Evolutionary conservation across 2,797 vertebrate genomes (phyloP).

Genomic region (Neosilurus hyrtlii): DNA sequence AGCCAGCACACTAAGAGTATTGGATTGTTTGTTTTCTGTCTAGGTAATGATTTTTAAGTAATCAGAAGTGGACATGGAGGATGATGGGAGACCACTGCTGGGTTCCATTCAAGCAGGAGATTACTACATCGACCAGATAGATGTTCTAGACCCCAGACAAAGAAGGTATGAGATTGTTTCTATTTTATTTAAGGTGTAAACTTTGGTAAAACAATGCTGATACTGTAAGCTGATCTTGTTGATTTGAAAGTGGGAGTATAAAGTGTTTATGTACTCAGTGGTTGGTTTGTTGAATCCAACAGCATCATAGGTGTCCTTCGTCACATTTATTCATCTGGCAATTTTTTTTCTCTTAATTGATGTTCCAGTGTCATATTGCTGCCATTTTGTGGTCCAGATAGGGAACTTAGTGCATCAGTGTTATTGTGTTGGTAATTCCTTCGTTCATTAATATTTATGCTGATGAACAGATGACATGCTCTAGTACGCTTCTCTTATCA

Average conservation of each 20-base stretch:
- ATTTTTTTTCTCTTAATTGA: background rate
- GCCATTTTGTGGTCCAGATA: background rate
- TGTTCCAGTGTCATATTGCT: too few relatives aligned
- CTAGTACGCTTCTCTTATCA: background rate
- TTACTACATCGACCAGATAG: constrained; percentile 57
- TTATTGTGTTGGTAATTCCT: background rate
- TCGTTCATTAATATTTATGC: too few relatives aligned
- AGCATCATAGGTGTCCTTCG: background rate
- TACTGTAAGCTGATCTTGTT: background rate
- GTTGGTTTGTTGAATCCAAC: background rate
- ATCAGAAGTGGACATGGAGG: constrained; percentile 67
- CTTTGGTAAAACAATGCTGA: background rate
- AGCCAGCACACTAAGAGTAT: background rate
- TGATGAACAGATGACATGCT: background rate
- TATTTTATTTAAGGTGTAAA: background rate
- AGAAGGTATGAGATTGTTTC: constrained; percentile 66
- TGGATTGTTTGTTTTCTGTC: background rate
- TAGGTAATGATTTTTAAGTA: constrained; percentile 62
- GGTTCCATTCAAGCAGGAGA: constrained; percentile 61
- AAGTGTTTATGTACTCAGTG: background rate
- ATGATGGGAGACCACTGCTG: constrained; percentile 69
- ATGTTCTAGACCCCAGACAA: constrained; percentile 68
- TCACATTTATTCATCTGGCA: background rate
- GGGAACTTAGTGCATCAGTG: background rate
- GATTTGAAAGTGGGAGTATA: background rate